phyloP scores from a whole-genome alignment of 2,888 invertebrate genomes.

The Charanyca ferruginea region DNA sequence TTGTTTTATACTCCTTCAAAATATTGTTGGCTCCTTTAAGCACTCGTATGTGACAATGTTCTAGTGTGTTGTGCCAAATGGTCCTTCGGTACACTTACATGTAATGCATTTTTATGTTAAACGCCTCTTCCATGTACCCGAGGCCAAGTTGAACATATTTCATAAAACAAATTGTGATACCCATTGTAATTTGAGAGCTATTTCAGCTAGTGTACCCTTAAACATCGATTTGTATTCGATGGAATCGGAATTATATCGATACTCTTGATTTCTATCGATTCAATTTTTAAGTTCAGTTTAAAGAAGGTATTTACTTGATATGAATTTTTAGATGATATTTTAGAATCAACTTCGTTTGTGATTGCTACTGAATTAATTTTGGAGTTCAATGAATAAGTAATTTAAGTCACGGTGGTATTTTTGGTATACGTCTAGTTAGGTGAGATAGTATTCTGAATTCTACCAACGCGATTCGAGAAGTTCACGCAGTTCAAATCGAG shows the following conservation, averaged over 20 bases:
- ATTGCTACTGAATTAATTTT: slow-evolving; percentile 62
- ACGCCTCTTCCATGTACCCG: slow-evolving; percentile 80
- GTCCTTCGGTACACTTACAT: slow-evolving; percentile 23
- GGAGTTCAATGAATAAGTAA: slow-evolving; percentile 49
- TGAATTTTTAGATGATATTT: slow-evolving; percentile 53
- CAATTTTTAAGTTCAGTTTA: slow-evolving; percentile 34
- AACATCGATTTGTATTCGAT: slow-evolving; percentile 61
- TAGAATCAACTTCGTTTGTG: slow-evolving; percentile 53
- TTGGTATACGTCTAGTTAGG: slow-evolving; percentile 19
- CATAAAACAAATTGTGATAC: slow-evolving; percentile 80
- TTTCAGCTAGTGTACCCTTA: slow-evolving; percentile 57
- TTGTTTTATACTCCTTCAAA: background rate
- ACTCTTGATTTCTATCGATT: slow-evolving; percentile 55
- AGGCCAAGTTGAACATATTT: slow-evolving; percentile 72
- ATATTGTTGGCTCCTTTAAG: too few species aligned
- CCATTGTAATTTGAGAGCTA: slow-evolving; percentile 81
- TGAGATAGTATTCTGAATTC: background rate
- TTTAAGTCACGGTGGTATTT: slow-evolving; percentile 31
- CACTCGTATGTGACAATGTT: background rate
- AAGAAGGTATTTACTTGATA: slow-evolving; percentile 21
- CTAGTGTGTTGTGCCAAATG: background rate
- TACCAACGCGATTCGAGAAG: background rate
- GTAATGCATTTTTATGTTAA: slow-evolving; percentile 64
- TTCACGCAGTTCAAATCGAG: background rate
- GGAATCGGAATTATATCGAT: slow-evolving; percentile 53